Conservation (phyloP, 2,113 vertebrate genomes). For the Bettongia penicillata region DNA sequence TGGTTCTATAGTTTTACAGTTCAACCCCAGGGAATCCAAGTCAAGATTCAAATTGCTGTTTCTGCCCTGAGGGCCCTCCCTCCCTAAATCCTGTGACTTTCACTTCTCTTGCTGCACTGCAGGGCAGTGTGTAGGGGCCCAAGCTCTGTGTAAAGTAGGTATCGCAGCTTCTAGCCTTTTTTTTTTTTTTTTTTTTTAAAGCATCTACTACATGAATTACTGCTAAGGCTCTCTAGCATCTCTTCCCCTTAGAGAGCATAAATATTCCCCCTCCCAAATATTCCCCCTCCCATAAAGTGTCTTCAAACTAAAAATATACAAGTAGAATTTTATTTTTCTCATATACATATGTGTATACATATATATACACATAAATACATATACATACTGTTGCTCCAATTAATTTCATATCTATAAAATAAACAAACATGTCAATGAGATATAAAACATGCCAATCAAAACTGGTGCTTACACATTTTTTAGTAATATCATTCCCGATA, state of each 20-base stretch:
- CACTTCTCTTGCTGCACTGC: background rate
- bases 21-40: background rate
- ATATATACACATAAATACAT: background rate
- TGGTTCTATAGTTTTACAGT: background rate
- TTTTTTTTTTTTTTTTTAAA: background rate
- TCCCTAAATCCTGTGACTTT: background rate
- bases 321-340: background rate
- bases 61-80: background rate
- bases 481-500: background rate
- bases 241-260: background rate
- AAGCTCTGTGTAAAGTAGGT: background rate
- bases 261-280: background rate
- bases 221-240: background rate
- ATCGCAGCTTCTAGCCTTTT: background rate
- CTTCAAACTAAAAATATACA: background rate
- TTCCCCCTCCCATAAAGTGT: background rate
- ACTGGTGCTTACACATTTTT: background rate
- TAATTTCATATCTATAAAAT: background rate
- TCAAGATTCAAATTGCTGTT: background rate
- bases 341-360: fast-evolving
- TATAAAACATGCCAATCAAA: background rate
- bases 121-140: background rate
- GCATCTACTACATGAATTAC: background rate
- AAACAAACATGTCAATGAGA: background rate
- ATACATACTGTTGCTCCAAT: background rate